Evolutionary conservation across 2,797 vertebrate genomes (phyloP).

Genomic region (Decapterus maruadsi): DNA sequence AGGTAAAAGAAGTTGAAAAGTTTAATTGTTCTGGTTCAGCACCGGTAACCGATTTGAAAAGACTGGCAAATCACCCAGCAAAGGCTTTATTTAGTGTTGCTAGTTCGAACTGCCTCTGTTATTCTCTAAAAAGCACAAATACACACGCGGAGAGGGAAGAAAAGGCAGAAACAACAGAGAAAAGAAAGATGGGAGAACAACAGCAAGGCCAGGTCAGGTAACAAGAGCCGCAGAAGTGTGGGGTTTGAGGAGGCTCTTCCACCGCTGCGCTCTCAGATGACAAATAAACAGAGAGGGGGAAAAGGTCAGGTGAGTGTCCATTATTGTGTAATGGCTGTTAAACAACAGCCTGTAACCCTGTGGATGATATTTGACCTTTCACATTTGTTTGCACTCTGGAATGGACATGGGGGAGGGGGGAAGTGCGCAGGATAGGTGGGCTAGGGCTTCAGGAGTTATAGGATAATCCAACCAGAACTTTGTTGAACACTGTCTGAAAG

Average conservation of each 20-base stretch:
- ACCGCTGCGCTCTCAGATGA: constrained; percentile 58
- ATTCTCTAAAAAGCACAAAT: neutral
- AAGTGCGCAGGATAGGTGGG: constrained; percentile 22
- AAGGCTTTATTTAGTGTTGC: neutral
- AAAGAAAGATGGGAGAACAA: constrained; percentile 1
- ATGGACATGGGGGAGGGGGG: constrained; percentile 23
- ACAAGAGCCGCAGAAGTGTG: constrained; percentile 28
- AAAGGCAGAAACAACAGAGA: constrained; percentile 6
- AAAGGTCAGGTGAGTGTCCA: constrained; percentile 47
- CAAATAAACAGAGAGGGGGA: constrained; percentile 55
- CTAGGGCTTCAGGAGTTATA: constrained; percentile 31
- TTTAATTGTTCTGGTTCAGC: constrained; percentile 1
- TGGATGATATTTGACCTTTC: constrained; percentile 69
- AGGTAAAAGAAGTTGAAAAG: constrained; percentile 2
- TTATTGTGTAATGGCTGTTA: constrained; percentile 49
- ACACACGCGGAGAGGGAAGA: neutral
- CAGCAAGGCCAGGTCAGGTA: constrained; percentile 34
- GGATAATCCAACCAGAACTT: constrained; percentile 52
- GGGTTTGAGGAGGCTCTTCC: constrained; percentile 25
- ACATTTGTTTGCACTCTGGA: constrained; percentile 56
- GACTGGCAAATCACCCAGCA: neutral
- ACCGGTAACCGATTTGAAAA: constrained; percentile 7
- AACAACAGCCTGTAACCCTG: constrained; percentile 57
- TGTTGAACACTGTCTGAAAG: constrained; percentile 15
- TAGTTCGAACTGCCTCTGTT: neutral